A percentile compares a stretch with the other conserved stretches of the same genome.
Conservation (phyloP, 2,113 vertebrate species). For the Gadus chalcogrammus region DNA sequence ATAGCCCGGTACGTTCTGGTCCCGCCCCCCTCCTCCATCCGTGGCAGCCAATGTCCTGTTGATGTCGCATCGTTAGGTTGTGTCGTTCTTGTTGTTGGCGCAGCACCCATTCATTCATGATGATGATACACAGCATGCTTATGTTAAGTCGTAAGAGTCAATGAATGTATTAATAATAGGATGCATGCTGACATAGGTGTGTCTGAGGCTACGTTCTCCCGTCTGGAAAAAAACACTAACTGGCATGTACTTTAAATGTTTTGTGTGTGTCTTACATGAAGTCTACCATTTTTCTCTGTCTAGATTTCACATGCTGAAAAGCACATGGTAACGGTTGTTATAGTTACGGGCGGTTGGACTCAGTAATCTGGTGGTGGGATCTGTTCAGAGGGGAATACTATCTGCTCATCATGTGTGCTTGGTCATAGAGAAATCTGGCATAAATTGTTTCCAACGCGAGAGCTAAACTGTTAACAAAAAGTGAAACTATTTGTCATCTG, state of each 20-base stretch:
- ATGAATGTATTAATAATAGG: neutral
- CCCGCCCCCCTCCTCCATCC: neutral
- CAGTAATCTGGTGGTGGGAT: slow-evolving; percentile 35
- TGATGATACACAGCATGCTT: no score
- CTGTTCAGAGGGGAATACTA: slow-evolving; percentile 9
- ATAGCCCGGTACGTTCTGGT: neutral
- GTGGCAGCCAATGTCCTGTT: neutral
- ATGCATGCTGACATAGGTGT: neutral
- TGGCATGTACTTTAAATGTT: neutral
- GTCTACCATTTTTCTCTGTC: slow-evolving; percentile 27
- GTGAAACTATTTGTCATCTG: neutral
- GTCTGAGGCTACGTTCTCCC: neutral
- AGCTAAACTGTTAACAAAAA: neutral
- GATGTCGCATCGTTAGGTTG: neutral
- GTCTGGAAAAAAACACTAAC: no score
- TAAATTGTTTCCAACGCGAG: neutral
- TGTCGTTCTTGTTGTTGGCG: neutral
- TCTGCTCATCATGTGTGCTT: neutral
- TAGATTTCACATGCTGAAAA: slow-evolving; percentile 50
- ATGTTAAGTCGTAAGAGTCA: no score
- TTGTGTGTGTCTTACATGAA: slow-evolving; percentile 12
- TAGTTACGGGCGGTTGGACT: neutral
- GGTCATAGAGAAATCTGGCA: neutral
- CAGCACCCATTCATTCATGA: no score
- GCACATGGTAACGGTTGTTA: slow-evolving; percentile 54